Base-by-base conservation (phyloP, 2,797 vertebrate genomes). In the Leptatherina wallacei region DNA sequence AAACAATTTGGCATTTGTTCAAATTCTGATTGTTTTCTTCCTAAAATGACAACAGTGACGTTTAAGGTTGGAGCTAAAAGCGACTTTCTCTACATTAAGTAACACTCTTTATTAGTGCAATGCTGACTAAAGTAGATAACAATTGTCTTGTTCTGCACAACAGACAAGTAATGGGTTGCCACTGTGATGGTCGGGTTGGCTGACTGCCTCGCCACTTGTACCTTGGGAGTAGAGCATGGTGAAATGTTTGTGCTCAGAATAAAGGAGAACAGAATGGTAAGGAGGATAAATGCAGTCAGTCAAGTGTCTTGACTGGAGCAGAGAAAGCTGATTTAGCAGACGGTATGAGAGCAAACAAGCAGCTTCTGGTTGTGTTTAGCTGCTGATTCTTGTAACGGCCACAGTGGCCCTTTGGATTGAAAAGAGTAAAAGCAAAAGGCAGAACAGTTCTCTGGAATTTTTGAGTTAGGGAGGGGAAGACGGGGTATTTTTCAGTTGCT, bases 301-400 rank as follows among this genome's bases (percentile, higher is more conserved):
- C 51, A 49, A 57, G 42, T 61, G 65, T 67, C 51, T 74, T 63
- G 38, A 76, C 77, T 64, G 63, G 13, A 77, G 68, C 11, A 27
- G 56, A 65, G 36, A 66, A 66, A 64, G 61, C 56, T 57, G 58
- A 80, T 73, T 65, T 73, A 67, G 69, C 67, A 38, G 69, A 83
- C 55, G 64, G 68, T 57, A 69, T 76, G 74, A 80, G 54, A 61
- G 61, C 75, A 70, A 60, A 77, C 58, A 14, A 63, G 60, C 66
- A 71, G 56, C 62, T 74, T 72, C 73, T 88, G 72, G 57, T 59
- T 49, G 61, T 74, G 54, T 75, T 18, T 18, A 32, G 66, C 70
- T 56, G 63, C 40, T 38, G 8, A 29, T 44, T 29, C 6, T 55
- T 75, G 60, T 70, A 36, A 63, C 27, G 35, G 29, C 29, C 14